A percentile compares a stretch with the other conserved stretches of the same genome.
These are phyloP conservation scores for Pholis gunnellus DNA, from an alignment of 2,113 vertebrate species.

Conservation along the genomic window DNA sequence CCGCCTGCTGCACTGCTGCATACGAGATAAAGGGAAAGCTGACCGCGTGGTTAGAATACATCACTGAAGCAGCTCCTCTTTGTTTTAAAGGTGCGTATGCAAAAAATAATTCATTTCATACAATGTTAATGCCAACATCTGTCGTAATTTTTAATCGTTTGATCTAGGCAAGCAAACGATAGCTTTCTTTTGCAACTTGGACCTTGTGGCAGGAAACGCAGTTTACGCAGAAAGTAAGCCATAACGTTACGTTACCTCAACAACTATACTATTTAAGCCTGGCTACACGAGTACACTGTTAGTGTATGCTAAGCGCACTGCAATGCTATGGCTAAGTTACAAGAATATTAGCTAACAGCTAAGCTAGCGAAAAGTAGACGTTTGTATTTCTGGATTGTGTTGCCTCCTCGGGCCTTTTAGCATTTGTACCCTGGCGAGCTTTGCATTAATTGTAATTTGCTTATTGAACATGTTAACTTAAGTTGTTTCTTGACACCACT, in stretches of 20 bases:
- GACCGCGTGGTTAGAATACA: slow-evolving; percentile 56
- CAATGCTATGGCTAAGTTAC: not conserved
- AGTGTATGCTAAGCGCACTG: not conserved
- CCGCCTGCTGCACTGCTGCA: slow-evolving; percentile 47
- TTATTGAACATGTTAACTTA: not conserved
- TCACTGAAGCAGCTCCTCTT: not conserved
- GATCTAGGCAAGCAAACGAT: not conserved
- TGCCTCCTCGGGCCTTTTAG: not conserved
- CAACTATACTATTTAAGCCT: not conserved
- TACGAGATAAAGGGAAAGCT: slow-evolving; percentile 10
- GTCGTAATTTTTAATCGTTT: not conserved
- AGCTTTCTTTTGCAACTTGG: slow-evolving; percentile 21
- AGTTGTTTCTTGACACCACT: fast-evolving
- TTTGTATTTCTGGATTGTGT: not conserved
- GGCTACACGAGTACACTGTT: not conserved
- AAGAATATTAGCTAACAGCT: not conserved
- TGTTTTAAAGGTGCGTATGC: slow-evolving; percentile 46
- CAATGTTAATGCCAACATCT: not conserved
- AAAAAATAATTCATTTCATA: not conserved
- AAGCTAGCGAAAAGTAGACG: not conserved
- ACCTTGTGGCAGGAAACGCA: not conserved
- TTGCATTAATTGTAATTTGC: not conserved
- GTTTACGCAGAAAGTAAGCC: slow-evolving; percentile 1
- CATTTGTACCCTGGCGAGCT: not conserved
- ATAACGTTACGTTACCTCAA: not conserved